Evolutionary conservation across 2,113 vertebrate species (phyloP), one percentile per base, ranked within the genome.

Genomic region (Gasterosteus aculeatus): DNA sequence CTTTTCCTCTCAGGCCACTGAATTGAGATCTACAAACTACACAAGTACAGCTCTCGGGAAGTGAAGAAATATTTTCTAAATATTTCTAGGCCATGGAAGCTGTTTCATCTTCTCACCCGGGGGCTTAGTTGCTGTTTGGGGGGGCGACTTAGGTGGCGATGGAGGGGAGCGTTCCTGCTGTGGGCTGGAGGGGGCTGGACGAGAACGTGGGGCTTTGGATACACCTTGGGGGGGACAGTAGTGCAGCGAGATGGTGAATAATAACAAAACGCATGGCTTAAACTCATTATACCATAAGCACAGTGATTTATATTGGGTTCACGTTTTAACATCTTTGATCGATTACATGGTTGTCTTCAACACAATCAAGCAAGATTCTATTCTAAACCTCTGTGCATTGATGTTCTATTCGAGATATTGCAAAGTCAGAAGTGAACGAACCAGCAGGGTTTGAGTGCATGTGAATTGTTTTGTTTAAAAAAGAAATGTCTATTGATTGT

Each of bases 171-270:
- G 72, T 11, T 56, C 47, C 8, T 70, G 68, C 6, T 78, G 71
- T 14, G 84, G 81, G 26, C 63, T 81, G 57, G 69, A 11, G 6
- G 46, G 39, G 4, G 61, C 69, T 54, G 11, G 71, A 26, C 18
- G 86, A 75, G 86, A 85, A 8, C 76, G 90, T 72, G 59, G 80
- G 1, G 75, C 35, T 91, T 92, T 95, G 72, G 81, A 51, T 5
- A 89, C 72, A 9, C 68, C 71, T 38, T 61, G 92, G 19, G 80
- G 83, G 9, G 53, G 12, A 57, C 7, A 53, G 18, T 5, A 19
- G 14, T 58, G 15, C 6, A 73, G 10, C 73, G 12, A 38, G 22
- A 57, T 33, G 2, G 2, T 5, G 33, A 67, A 12, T 26, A 71
- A 59, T 12, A 3, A 62, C 19, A 9, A 65, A 41, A 73, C 14